These are phyloP conservation scores for Mus pahari DNA, from an alignment of 2,113 vertebrate genomes.

Conservation along the genomic window DNA sequence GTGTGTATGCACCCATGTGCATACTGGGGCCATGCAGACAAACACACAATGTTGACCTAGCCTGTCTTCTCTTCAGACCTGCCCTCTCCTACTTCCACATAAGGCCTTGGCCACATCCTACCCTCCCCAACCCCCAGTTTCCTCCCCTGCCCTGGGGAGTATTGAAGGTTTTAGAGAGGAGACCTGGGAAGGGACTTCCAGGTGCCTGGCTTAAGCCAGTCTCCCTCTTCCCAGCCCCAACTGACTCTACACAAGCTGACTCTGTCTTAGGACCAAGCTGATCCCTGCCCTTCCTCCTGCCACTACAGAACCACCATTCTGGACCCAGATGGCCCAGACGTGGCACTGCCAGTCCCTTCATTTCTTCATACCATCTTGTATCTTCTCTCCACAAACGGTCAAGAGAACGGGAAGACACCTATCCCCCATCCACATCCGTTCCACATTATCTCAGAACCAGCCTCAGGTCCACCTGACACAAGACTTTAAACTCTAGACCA, in stretches of 20 bases:
- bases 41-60: neutral
- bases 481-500: neutral
- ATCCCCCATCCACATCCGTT: fast-evolving
- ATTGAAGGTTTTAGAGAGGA: neutral
- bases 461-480: neutral
- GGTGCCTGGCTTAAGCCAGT: neutral
- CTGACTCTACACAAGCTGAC: no score
- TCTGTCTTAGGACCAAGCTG: neutral
- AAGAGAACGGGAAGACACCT: no score
- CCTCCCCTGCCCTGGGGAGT: neutral
- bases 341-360: neutral
- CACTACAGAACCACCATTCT: neutral
- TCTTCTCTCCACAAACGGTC: neutral
- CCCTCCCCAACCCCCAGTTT: neutral
- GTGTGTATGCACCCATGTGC: neutral
- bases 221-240: neutral
- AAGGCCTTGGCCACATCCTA: neutral
- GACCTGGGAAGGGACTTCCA: neutral
- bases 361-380: neutral
- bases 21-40: neutral
- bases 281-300: no score
- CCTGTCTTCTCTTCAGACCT: neutral
- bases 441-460: neutral
- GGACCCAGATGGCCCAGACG: neutral
- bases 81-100: neutral